Base-by-base conservation (phyloP, 1,140 invertebrate genomes). In the Trachymyrmex septentrionalis region DNA sequence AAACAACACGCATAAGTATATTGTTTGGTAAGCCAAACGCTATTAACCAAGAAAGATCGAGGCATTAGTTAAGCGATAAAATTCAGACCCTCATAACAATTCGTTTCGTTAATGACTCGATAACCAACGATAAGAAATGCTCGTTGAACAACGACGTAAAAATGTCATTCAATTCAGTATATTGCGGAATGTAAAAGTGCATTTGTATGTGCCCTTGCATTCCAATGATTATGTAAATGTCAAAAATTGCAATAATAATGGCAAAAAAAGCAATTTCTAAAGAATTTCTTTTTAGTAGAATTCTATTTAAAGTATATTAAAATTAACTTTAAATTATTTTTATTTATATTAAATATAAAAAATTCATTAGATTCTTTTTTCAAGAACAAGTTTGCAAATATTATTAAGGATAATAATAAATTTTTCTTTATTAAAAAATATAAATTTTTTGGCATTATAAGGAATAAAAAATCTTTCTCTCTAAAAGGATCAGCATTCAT, bases 51-150 rank as follows among this genome's bases (percentile, higher is more conserved):
- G 55, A 75, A 61, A 73, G n/a, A 84, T 38, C 16, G 38, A 48
- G 34, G 2, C 19, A 19, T 10, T 84, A 50, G 24, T 84, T 73
- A 61, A 50, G 69, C 24, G n/a, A 73, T 63, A 75, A 75, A 73
- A 84, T 53, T 57, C 24, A 61, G 71, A 9, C 14, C n/a, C 9
- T 82, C 19, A 24, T 27, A 30, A 19, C 24, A 30, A 59, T 48
- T 24, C 10, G 69, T 81, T 69, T 69, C 12, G 30, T 72, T 82
- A 82, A 82, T 50, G 27, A 61, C 53, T 48, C 2, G 53, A 57
- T 72, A 82, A 82, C 10, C 24, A 61, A 24, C 16, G 55, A 71
- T 73, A 84, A 84, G 24, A 84, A 84, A 59, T 6, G 21, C 9
- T 21, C 14, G 19, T 59, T 73, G 64, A 55, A 55, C 48, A 61